A percentile compares a stretch with the other conserved stretches of the same genome.
phyloP scores from a whole-genome alignment of 2,113 vertebrate species.

The Melanostigma gelatinosum region DNA sequence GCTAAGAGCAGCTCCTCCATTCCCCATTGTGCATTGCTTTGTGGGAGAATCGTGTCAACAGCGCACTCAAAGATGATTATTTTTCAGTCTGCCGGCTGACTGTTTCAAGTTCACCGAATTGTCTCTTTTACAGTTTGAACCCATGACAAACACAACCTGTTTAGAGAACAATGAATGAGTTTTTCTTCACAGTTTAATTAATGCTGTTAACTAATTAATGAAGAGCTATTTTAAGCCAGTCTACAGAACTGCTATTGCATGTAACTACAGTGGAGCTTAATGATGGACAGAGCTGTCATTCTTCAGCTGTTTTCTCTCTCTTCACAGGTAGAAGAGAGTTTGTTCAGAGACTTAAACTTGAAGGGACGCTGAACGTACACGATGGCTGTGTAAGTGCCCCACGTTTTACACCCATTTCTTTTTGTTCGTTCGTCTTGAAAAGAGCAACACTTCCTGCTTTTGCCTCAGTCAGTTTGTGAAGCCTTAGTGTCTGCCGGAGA shows the following conservation, averaged over 20 bases:
- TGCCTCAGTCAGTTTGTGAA: conserved; percentile 5
- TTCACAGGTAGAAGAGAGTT: conserved; percentile 96
- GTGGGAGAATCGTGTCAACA: conserved; percentile 18
- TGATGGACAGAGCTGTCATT: background rate
- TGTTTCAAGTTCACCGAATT: background rate
- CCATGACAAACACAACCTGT: background rate
- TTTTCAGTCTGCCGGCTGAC: background rate
- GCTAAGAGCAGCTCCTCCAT: background rate
- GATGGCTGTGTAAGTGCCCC: conserved; percentile 97
- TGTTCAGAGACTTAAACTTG: conserved; percentile 98
- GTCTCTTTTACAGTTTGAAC: background rate
- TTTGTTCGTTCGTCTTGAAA: background rate
- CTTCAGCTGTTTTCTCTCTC: conserved; percentile 27
- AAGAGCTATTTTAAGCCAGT: conserved; percentile 19
- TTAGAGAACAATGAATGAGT: background rate
- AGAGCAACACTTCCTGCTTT: background rate
- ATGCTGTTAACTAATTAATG: background rate
- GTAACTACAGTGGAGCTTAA: background rate
- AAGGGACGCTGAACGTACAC: conserved; percentile 95
- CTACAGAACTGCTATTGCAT: background rate
- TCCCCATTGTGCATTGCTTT: background rate
- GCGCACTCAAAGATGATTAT: background rate
- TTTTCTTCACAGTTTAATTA: background rate
- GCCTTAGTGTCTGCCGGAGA: conserved; percentile 26
- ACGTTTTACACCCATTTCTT: background rate